Evolutionary conservation across 2,888 invertebrate species (phyloP).

Genomic region (Aleiodes leptofemur): DNA sequence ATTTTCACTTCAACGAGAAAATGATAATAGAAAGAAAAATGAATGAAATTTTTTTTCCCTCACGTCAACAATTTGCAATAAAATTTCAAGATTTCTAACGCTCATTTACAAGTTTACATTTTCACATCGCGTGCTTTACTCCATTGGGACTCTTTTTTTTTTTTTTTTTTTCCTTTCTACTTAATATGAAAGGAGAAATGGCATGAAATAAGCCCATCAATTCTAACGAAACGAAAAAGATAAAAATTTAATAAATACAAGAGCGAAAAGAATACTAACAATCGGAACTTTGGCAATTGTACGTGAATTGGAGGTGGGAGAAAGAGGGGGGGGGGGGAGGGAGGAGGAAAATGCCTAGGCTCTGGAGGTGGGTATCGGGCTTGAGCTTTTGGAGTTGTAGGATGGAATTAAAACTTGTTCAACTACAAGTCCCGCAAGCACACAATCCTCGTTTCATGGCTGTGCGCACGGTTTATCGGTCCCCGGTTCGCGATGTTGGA

Average conservation of each 20-base stretch:
- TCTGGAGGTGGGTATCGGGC: neutral
- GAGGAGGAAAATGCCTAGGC: too few relatives aligned
- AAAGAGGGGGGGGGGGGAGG: too few relatives aligned
- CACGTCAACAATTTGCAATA: conserved; percentile 21
- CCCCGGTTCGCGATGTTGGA: conserved; percentile 20
- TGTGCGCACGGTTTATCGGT: conserved; percentile 26
- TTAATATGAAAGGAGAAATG: conserved; percentile 17
- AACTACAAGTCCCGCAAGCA: conserved; percentile 43
- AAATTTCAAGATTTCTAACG: neutral
- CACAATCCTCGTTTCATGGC: conserved; percentile 15
- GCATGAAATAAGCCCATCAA: conserved; percentile 16
- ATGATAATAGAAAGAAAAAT: conserved; percentile 3
- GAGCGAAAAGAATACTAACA: conserved; percentile 13
- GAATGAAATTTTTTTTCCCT: conserved; percentile 17
- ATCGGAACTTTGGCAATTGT: neutral
- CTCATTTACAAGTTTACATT: neutral
- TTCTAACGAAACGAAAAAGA: too few relatives aligned
- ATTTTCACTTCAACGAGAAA: neutral
- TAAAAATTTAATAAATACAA: conserved; percentile 11
- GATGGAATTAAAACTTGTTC: conserved; percentile 55
- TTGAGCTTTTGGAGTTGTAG: conserved; percentile 6
- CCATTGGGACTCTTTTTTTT: conserved; percentile 2
- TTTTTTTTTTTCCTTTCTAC: neutral
- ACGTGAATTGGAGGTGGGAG: too few relatives aligned
- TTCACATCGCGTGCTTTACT: conserved; percentile 9